These are phyloP conservation scores for Enteromius afrohamiltoni DNA, from an alignment of 2,797 vertebrate genomes.

Conservation along the genomic window DNA sequence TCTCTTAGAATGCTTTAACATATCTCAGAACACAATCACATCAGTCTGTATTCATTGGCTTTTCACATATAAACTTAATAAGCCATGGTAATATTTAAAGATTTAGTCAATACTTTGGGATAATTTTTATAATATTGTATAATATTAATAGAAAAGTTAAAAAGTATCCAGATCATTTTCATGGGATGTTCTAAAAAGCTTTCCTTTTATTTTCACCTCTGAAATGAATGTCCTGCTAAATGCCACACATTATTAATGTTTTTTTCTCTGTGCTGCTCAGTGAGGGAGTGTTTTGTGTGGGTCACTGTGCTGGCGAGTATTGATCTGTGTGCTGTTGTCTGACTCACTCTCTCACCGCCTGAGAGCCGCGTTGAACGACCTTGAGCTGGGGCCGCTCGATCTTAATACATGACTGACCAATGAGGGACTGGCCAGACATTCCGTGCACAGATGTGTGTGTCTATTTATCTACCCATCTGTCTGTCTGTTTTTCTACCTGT, in stretches of 20 bases:
- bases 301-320: slow-evolving; percentile 48
- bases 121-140: neutral
- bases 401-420: slow-evolving; percentile 43
- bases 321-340: slow-evolving; percentile 33
- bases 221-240: neutral
- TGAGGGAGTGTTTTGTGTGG: slow-evolving; percentile 9
- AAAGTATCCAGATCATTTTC: neutral
- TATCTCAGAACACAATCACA: neutral
- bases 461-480: neutral
- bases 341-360: neutral
- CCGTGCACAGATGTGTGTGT: slow-evolving; percentile 15
- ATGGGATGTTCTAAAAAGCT: neutral
- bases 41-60: neutral
- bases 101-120: neutral
- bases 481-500: too few relatives aligned
- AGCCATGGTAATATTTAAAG: neutral
- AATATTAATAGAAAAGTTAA: neutral
- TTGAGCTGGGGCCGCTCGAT: slow-evolving; percentile 43
- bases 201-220: neutral
- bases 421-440: slow-evolving; percentile 14
- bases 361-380: slow-evolving; percentile 16
- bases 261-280: neutral
- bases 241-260: neutral
- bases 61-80: neutral
- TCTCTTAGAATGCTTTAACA: too few relatives aligned